Conservation (phyloP, 2,888 invertebrate species). For the Pristionchus entomophagus region DNA sequence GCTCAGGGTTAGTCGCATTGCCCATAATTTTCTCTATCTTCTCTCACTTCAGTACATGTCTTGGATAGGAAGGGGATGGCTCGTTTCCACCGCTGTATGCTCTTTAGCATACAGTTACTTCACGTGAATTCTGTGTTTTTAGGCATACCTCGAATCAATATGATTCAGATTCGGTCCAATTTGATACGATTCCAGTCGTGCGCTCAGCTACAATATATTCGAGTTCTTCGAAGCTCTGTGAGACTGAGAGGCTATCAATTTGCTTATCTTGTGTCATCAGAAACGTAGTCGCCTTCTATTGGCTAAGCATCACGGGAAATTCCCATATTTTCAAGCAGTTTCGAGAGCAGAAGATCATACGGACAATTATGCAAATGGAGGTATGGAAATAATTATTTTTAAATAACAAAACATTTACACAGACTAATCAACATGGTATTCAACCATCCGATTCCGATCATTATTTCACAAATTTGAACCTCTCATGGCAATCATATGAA, state of each 20-base stretch:
- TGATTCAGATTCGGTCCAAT: neutral
- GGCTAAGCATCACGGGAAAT: neutral
- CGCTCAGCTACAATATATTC: neutral
- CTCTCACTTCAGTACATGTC: neutral
- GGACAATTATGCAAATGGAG: neutral
- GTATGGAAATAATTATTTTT: neutral
- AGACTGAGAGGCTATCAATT: no score
- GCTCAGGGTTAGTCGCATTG: neutral
- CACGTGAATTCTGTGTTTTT: neutral
- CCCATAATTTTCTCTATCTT: neutral
- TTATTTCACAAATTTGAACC: neutral
- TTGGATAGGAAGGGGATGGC: neutral
- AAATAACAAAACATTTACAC: neutral
- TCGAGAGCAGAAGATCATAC: neutral
- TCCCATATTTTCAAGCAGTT: constrained; percentile 25
- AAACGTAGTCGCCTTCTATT: neutral
- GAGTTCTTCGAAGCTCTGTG: neutral
- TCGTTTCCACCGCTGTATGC: neutral
- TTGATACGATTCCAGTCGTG: neutral
- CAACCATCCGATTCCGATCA: neutral
- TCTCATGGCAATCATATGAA: neutral
- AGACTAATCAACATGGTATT: neutral
- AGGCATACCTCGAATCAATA: no score
- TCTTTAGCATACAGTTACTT: neutral
- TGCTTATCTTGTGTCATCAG: neutral